A percentile compares a stretch with the other conserved stretches of the same genome.
These are phyloP conservation scores for Tetraneura akinire DNA, from an alignment of 1,140 invertebrate genomes.

Conservation along the genomic window DNA sequence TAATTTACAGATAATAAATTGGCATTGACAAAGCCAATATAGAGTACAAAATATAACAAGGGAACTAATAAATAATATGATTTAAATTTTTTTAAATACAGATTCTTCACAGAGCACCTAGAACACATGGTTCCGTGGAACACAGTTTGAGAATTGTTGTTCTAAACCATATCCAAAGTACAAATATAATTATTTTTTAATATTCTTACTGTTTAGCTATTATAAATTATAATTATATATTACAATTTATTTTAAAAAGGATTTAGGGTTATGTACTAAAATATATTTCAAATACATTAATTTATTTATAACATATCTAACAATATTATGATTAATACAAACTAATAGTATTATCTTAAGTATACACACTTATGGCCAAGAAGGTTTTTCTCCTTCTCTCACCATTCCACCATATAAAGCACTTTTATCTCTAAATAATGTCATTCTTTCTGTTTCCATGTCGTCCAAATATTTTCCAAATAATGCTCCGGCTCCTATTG, in stretches of 20 bases:
- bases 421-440: slow-evolving; percentile 74
- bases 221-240: neutral
- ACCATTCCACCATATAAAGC: slow-evolving; percentile 69
- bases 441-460: slow-evolving; percentile 70
- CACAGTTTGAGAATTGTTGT: too few relatives aligned
- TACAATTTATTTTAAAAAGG: neutral
- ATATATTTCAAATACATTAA: neutral
- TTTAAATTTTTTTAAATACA: too few relatives aligned
- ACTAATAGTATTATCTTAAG: slow-evolving; percentile 6
- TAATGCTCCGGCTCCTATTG: slow-evolving; percentile 60
- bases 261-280: neutral
- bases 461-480: slow-evolving; percentile 69
- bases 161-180: too few relatives aligned
- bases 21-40: too few relatives aligned
- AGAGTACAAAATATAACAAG: too few relatives aligned
- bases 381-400: slow-evolving; percentile 68
- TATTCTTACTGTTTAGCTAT: neutral
- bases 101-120: too few relatives aligned
- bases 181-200: too few relatives aligned
- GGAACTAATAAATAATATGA: too few relatives aligned
- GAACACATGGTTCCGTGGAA: too few relatives aligned
- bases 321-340: neutral
- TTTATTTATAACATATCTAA: neutral
- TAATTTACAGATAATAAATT: too few relatives aligned
- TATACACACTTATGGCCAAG: slow-evolving; percentile 64